Conservation (phyloP, 2,113 vertebrate species). For the Antigone vipio region DNA sequence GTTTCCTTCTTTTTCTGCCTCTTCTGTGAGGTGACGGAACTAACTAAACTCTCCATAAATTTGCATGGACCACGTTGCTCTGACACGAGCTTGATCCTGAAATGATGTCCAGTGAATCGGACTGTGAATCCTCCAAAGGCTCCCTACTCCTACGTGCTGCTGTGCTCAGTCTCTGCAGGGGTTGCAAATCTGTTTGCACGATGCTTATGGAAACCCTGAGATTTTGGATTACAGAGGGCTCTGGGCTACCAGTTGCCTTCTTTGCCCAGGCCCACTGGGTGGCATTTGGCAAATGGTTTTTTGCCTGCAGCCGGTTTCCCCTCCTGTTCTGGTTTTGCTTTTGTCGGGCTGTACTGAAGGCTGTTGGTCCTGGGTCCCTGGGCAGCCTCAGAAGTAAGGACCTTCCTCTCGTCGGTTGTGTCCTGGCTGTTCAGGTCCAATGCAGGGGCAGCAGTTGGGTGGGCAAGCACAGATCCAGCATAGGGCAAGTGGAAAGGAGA, state of each 20-base stretch:
- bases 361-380: background rate
- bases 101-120: background rate
- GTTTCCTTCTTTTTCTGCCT: background rate
- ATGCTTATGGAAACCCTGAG: background rate
- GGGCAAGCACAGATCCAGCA: background rate
- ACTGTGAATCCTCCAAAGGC: background rate
- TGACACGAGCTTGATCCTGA: background rate
- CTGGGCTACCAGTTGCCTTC: background rate
- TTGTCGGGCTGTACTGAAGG: background rate
- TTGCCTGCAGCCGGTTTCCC: background rate
- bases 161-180: background rate
- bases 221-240: background rate
- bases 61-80: background rate
- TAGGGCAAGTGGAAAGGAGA: background rate
- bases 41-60: background rate
- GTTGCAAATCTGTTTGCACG: background rate
- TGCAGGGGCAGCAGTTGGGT: background rate
- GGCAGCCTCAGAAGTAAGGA: background rate
- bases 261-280: background rate
- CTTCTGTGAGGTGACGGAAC: background rate
- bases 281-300: background rate
- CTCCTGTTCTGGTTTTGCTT: background rate
- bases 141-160: background rate
- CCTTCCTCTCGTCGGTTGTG: background rate
- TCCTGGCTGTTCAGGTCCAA: background rate